A percentile compares a stretch with the other conserved stretches of the same genome.
Conservation (phyloP, 2,888 invertebrate genomes). For the Tiliacea citrago region DNA sequence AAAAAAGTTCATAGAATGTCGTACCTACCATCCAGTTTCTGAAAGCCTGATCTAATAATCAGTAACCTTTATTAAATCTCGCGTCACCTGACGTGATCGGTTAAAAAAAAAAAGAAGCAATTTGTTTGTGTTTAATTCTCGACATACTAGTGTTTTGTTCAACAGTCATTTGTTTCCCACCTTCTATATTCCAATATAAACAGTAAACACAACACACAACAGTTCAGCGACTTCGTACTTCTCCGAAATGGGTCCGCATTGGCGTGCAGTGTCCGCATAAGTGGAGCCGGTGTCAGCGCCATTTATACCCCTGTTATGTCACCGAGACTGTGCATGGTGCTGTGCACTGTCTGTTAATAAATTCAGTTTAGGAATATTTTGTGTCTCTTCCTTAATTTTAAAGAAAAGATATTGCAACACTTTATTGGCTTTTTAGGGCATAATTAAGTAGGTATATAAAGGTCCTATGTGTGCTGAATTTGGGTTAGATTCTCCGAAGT, state of each 20-base stretch:
- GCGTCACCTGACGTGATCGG: too few species aligned
- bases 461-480: too few species aligned
- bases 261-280: conserved; percentile 78
- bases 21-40: background rate
- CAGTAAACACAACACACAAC: conserved; percentile 18
- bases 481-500: conserved; percentile 74
- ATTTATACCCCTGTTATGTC: conserved; percentile 69
- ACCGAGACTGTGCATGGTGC: conserved; percentile 22
- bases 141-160: too few species aligned
- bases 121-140: too few species aligned
- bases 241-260: conserved; percentile 77
- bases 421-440: too few species aligned
- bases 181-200: conserved; percentile 20
- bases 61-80: background rate
- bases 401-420: too few species aligned
- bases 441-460: too few species aligned
- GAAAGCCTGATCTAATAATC: background rate
- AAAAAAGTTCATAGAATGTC: background rate
- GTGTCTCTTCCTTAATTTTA: too few species aligned
- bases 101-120: too few species aligned
- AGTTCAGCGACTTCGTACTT: conserved; percentile 78
- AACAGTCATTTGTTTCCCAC: conserved; percentile 6
- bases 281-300: conserved; percentile 75
- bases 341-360: conserved; percentile 5
- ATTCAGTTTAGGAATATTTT: background rate